Base-by-base conservation (phyloP, 2,888 invertebrate species). In the Harpagoxenus sublaevis region DNA sequence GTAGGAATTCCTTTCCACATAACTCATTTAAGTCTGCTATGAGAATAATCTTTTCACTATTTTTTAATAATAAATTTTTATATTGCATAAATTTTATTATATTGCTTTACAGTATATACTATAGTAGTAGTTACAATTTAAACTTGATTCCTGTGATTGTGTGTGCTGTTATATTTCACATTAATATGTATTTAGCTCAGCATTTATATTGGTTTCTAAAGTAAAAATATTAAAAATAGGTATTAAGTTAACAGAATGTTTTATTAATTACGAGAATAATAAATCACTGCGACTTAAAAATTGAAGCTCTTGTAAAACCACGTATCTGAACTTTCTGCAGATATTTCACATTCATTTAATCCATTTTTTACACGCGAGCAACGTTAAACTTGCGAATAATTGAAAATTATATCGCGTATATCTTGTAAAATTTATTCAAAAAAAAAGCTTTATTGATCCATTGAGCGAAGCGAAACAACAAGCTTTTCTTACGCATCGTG, bases 401-500 rank as follows among this genome's bases (percentile, higher is more conserved):
- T 60, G 48, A 15, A 60, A 60, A 0, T 8, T 8, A n/a, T 45
- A 10, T 10, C 15, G 15, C 39, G 39, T 9, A 35, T 35, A 48
- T 35, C 23, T 55, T 70, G 23, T 45, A 18, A 48, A 60, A 39
- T 71, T 31, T 39, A n/a, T 66, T 78, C n/a, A 35, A 28, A 45
- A 51, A 68, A 66, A 68, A 35, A 55, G 3, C 1, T 60, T 62
- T 31, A 65, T 85, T 89, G 88, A 92, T 89, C 90, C 83, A 88
- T 91, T 85, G 93, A 92, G 92, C 88, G 73, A 84, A 82, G 85
- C 12, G 60, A 85, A 74, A 62, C 90, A 85, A 88, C 87, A 83
- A 91, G 89, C 88, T 93, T 91, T 87, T 84, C 75, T 85, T 78
- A 85, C 73, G 77, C 53, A 78, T 89, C 92, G 91, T 63, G 15